phyloP scores from a whole-genome alignment of 2,113 vertebrate species.

The Chaetops frenatus region DNA sequence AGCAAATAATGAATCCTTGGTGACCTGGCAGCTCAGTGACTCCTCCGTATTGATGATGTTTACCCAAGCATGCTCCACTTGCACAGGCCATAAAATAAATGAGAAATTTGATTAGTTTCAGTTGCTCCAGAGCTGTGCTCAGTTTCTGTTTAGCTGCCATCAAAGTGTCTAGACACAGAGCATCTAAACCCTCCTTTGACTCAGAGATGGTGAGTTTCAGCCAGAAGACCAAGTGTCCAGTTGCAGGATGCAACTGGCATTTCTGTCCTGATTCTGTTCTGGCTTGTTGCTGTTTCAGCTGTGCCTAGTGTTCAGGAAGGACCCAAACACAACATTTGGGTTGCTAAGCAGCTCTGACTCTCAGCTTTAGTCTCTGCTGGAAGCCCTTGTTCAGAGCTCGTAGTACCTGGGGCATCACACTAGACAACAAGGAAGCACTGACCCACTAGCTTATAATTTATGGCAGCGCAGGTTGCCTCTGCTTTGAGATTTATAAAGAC shows the following conservation, averaged over 20 bases:
- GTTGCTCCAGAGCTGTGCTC: background rate
- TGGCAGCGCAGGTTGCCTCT: background rate
- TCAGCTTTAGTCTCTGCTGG: background rate
- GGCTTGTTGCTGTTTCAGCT: background rate
- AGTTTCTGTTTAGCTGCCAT: background rate
- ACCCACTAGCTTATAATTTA: background rate
- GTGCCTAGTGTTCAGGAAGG: background rate
- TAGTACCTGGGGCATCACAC: background rate
- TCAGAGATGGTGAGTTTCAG: background rate
- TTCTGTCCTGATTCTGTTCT: background rate
- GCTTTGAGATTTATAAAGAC: background rate
- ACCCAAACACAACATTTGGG: background rate
- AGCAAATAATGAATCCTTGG: background rate
- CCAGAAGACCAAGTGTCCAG: background rate
- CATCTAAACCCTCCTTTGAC: background rate
- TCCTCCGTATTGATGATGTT: background rate
- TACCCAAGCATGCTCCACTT: background rate
- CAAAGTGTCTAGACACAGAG: background rate
- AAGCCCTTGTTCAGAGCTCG: background rate
- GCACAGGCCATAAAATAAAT: background rate
- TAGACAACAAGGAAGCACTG: background rate
- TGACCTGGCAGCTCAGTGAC: background rate
- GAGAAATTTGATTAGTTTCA: slow-evolving; percentile 31
- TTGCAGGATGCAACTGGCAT: background rate
- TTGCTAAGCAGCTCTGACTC: background rate